Base-by-base conservation (phyloP, 1,140 invertebrate genomes). In the Batillaria attramentaria region DNA sequence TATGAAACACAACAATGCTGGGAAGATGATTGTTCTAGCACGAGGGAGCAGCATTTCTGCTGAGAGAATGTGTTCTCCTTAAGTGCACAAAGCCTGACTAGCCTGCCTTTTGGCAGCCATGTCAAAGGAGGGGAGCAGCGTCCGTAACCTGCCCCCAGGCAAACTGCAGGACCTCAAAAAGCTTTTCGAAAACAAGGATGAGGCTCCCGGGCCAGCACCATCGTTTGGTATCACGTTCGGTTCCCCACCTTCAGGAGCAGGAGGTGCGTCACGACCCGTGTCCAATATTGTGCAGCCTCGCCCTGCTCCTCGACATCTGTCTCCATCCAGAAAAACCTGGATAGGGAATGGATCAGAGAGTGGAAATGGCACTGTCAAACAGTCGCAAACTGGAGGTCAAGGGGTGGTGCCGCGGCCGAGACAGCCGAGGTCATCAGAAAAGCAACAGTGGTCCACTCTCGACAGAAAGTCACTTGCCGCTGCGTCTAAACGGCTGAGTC, bases 131-230 rank as follows among this genome's bases (percentile, higher is more conserved):
- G 54, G 66, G 2, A 46, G 28, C 28, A 77, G 72, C 37, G 31
- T 79, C 16, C 66, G 75, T 18, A 81, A 80, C 31, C 65, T 84
- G n/a, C 80, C 83, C 10, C 62, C 80, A 35, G 83, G 83, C 4
- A 80, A 81, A 73, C 73, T 81, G 62, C 41, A 72, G 31, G 68
- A 77, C 62, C 69, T 81, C 16, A 79, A 78, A 60, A 78, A 81
- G 66, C 66, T 80, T 41, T 81, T 84, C 79, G 83, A 84, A 72
- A 65, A 74, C 54, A 66, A 65, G 20, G 28, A 76, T 42, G 62
- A 68, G 42, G 20, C 33, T 41, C n/a, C 42, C 5, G 43, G 28
- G 60, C 43, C 73, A 13, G 62, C 69, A 28, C 28, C 77, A 20
- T 41, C 46, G 39, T 39, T n/a, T n/a, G n/a, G n/a, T n/a, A n/a